Evolutionary conservation across 2,797 vertebrate species (phyloP).

Genomic region (Xenentodon cancila): DNA sequence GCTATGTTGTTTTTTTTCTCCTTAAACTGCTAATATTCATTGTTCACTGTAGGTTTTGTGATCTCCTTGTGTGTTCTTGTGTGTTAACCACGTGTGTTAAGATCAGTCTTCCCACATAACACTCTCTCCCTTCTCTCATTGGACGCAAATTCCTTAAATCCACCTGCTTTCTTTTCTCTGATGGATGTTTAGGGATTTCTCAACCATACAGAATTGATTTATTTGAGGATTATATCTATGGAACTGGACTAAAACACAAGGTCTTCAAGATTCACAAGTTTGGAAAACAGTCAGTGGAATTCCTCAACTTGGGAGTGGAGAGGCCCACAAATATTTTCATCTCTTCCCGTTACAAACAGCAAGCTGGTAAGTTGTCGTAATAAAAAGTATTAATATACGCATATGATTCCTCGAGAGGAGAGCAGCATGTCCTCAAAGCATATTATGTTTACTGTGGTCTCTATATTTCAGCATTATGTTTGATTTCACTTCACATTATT

Average conservation of each 20-base stretch:
- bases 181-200: slow-evolving; percentile 85
- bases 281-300: slow-evolving; percentile 87
- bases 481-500: no score
- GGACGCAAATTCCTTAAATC: slow-evolving; percentile 13
- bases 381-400: not conserved
- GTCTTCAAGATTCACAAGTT: slow-evolving; percentile 95
- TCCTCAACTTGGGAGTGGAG: slow-evolving; percentile 87
- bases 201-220: slow-evolving; percentile 96
- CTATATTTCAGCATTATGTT: no score
- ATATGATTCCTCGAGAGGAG: no score
- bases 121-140: not conserved
- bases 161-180: slow-evolving; percentile 16
- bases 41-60: slow-evolving; percentile 24
- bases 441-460: no score
- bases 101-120: slow-evolving; percentile 14
- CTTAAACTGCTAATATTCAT: slow-evolving; percentile 23
- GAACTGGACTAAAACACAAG: slow-evolving; percentile 92
- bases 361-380: slow-evolving; percentile 85
- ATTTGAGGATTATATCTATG: slow-evolving; percentile 98
- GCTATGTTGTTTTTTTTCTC: slow-evolving; percentile 14
- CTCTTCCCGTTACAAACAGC: slow-evolving; percentile 94
- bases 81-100: no score
- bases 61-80: slow-evolving; percentile 26
- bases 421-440: no score
- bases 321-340: slow-evolving; percentile 94